Evolutionary conservation across 2,113 vertebrate genomes (phyloP).

Genomic region (Crotalus helleri): DNA sequence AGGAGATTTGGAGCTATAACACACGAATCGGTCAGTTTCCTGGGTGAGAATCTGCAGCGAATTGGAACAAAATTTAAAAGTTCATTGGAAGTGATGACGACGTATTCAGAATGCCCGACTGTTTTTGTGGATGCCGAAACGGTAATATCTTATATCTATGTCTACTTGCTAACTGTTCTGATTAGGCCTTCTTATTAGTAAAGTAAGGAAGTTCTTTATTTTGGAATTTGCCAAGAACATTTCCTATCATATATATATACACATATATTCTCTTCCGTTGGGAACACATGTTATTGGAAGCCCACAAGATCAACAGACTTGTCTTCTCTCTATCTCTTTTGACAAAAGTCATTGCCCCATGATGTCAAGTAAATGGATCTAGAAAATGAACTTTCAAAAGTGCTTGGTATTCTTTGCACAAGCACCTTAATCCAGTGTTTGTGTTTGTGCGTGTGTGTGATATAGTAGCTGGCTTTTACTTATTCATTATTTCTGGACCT

Average conservation of each 20-base stretch:
- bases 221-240: background rate
- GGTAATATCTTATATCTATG: conserved; percentile 68
- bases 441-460: too few species aligned
- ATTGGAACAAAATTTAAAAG: conserved; percentile 94
- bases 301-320: background rate
- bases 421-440: background rate
- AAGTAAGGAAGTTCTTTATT: background rate
- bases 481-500: background rate
- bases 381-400: background rate
- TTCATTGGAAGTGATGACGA: conserved; percentile 91
- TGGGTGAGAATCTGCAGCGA: conserved; percentile 86
- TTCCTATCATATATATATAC: background rate
- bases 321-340: background rate
- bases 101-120: conserved; percentile 89
- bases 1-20: conserved; percentile 90
- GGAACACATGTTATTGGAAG: background rate
- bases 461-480: background rate
- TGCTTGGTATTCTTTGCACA: background rate
- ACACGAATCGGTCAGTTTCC: conserved; percentile 84
- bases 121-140: conserved; percentile 98
- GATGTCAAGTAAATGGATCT: background rate
- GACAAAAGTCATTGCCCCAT: background rate
- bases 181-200: background rate
- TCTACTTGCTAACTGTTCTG: fast-evolving
- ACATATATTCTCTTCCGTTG: background rate